These are phyloP conservation scores for Cryptoprocta ferox DNA, from an alignment of 2,797 vertebrate species.

Conservation along the genomic window DNA sequence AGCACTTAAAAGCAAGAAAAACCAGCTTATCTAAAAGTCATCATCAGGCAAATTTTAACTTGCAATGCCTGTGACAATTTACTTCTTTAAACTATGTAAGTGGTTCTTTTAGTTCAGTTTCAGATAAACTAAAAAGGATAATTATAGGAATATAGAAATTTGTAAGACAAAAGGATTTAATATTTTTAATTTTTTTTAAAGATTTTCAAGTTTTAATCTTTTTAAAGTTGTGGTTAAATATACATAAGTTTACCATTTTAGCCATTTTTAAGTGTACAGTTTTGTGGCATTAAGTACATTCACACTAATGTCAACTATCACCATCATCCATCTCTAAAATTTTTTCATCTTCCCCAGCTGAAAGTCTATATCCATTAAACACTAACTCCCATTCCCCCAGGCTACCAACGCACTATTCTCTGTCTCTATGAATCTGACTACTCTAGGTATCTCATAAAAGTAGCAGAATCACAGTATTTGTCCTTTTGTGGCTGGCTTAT, in stretches of 20 bases:
- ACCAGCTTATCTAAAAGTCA: background rate
- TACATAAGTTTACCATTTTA: background rate
- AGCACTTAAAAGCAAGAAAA: conserved; percentile 53
- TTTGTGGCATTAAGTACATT: background rate
- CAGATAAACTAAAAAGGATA: background rate
- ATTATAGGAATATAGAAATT: background rate
- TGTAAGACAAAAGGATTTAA: background rate
- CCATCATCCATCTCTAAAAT: background rate
- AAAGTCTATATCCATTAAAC: background rate
- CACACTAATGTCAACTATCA: background rate
- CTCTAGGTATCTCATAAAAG: background rate
- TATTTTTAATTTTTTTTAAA: background rate
- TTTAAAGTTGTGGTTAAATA: background rate
- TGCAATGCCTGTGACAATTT: background rate
- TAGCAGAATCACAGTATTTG: background rate
- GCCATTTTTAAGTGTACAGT: background rate
- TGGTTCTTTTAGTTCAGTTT: background rate
- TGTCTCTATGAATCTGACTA: background rate
- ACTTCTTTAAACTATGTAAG: conserved; percentile 41
- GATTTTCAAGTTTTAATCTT: background rate
- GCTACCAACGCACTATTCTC: background rate
- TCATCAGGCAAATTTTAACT: conserved; percentile 46
- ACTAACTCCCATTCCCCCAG: background rate
- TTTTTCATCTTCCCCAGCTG: background rate
- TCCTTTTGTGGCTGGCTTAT: background rate